Evolutionary conservation across 2,888 invertebrate genomes (phyloP).

Genomic region (Molorchus minor): DNA sequence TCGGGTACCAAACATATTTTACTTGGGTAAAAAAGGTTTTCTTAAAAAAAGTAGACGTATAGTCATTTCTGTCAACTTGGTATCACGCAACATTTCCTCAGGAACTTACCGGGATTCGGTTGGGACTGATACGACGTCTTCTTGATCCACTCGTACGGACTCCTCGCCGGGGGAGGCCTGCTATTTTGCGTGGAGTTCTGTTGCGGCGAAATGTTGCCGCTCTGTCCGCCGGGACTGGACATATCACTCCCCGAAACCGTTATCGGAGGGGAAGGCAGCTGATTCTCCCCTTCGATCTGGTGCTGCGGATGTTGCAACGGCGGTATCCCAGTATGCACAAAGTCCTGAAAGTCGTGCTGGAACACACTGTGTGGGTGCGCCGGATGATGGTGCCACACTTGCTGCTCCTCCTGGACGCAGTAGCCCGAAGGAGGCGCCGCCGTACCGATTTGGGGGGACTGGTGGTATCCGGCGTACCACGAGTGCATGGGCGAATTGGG

Average conservation of each 20-base stretch:
- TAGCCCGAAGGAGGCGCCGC: slow-evolving; percentile 43
- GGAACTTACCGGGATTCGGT: slow-evolving; percentile 80
- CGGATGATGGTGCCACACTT: slow-evolving; percentile 61
- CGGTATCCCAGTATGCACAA: slow-evolving; percentile 60
- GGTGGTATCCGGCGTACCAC: slow-evolving; percentile 66
- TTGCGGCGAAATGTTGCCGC: slow-evolving; percentile 57
- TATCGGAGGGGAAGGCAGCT: slow-evolving; percentile 68
- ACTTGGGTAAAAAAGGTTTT: too few relatives aligned
- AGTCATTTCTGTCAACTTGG: too few relatives aligned
- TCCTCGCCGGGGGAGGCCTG: slow-evolving; percentile 77
- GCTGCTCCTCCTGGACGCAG: slow-evolving; percentile 61
- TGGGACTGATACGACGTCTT: slow-evolving; percentile 86
- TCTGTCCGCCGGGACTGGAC: slow-evolving; percentile 67
- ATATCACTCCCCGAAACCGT: slow-evolving; percentile 70
- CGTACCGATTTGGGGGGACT: slow-evolving; percentile 53
- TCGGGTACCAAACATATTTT: too few relatives aligned
- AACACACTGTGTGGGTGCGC: slow-evolving; percentile 62
- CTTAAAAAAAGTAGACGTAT: too few relatives aligned
- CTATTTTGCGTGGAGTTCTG: slow-evolving; percentile 48
- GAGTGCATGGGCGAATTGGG: slow-evolving; percentile 52
- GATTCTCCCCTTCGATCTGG: slow-evolving; percentile 46
- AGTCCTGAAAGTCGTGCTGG: slow-evolving; percentile 63
- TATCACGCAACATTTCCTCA: too few relatives aligned
- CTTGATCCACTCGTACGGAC: slow-evolving; percentile 93
- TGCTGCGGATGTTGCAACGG: slow-evolving; percentile 65